Evolutionary conservation across 2,797 vertebrate genomes (phyloP).

Genomic region (Channa striata): DNA sequence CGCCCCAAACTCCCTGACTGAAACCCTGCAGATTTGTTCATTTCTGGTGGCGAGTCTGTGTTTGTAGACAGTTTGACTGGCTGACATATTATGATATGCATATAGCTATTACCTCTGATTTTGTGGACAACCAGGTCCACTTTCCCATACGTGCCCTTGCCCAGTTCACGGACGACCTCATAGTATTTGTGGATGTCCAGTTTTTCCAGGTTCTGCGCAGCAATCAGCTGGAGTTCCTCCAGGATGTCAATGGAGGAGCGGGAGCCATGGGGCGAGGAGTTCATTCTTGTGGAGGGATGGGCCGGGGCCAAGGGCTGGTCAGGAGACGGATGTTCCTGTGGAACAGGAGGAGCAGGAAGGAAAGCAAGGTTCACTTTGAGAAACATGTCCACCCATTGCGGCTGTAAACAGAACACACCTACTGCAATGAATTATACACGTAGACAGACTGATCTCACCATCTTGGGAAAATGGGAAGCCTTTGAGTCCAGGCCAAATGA

Average conservation of each 20-base stretch:
- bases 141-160: slow-evolving; percentile 87
- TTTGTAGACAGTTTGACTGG: neutral
- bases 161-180: slow-evolving; percentile 85
- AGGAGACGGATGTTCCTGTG: slow-evolving; percentile 54
- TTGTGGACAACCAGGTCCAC: slow-evolving; percentile 87
- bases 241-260: slow-evolving; percentile 80
- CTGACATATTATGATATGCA: neutral
- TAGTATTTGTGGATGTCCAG: slow-evolving; percentile 85
- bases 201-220: slow-evolving; percentile 86
- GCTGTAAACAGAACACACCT: slow-evolving; percentile 15
- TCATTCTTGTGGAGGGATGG: slow-evolving; percentile 72
- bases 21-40: neutral
- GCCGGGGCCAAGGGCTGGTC: slow-evolving; percentile 22
- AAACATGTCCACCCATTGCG: slow-evolving; percentile 26
- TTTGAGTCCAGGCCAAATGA: slow-evolving; percentile 41
- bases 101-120: slow-evolving; percentile 76
- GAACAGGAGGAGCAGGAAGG: slow-evolving; percentile 62
- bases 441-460: neutral
- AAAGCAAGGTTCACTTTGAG: slow-evolving; percentile 33
- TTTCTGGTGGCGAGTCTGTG: slow-evolving; percentile 1
- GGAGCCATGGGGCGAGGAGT: slow-evolving; percentile 64
- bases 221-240: slow-evolving; percentile 86
- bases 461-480: neutral
- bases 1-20: slow-evolving; percentile 9
- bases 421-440: neutral